Base-by-base conservation (phyloP, 2,888 invertebrate species). In the Odontocolon sp. region DNA sequence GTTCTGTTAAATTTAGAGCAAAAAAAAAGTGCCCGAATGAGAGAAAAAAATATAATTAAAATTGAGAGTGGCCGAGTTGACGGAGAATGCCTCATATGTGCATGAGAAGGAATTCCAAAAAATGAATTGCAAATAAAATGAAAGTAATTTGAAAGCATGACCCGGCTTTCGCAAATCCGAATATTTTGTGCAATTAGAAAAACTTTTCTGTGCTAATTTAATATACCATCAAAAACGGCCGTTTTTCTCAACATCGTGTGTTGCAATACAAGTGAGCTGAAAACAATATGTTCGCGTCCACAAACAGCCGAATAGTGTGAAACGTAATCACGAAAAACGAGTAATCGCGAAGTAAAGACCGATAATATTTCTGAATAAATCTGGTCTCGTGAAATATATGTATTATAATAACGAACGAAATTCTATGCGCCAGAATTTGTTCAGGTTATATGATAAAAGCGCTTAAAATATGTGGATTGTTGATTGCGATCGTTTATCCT, bases 401-500 rank as follows among this genome's bases (percentile, higher is more conserved):
- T n/a, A n/a, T n/a, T n/a, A n/a, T n/a, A n/a, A n/a, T n/a, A n/a
- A n/a, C n/a, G n/a, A n/a, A n/a, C n/a, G n/a, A n/a, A n/a, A n/a
- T n/a, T n/a, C n/a, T n/a, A n/a, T n/a, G n/a, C n/a, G n/a, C n/a
- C n/a, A n/a, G n/a, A n/a, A n/a, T n/a, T n/a, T n/a, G n/a, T n/a
- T n/a, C n/a, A n/a, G n/a, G n/a, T n/a, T n/a, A n/a, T n/a, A n/a
- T n/a, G n/a, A n/a, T 23, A 26, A 57, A 57, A 47, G 16, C 23
- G 50, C 21, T 21, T n/a, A 21, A 50, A 38, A 57, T 28, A 57
- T 69, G 38, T 18, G 68, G 59, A 47, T 9, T 18, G 47, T 38
- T 59, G 57, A 69, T 47, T 59, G 26, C 38, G 59, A 59, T 50
- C 26, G 38, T 59, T 69, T 69, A 47, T 68, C 57, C n/a, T n/a